These are phyloP conservation scores for Onychostoma macrolepis DNA, from an alignment of 2,113 vertebrate genomes.

Conservation along the genomic window DNA sequence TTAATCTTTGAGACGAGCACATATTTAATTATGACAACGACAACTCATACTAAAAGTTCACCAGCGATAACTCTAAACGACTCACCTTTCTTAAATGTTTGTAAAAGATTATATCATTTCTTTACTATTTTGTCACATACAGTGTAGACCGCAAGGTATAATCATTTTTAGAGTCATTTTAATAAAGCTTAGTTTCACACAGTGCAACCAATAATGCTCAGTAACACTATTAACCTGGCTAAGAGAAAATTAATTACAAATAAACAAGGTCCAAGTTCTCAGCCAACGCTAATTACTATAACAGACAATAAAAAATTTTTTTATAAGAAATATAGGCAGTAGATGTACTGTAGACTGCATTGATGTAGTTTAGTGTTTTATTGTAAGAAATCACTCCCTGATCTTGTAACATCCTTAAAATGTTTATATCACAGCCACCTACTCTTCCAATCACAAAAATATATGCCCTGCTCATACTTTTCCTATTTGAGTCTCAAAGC, in stretches of 20 bases:
- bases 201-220: background rate
- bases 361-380: background rate
- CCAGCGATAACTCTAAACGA: too few relatives aligned
- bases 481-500: background rate
- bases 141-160: background rate
- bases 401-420: background rate
- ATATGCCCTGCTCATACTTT: background rate
- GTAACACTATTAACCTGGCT: background rate
- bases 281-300: background rate
- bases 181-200: background rate
- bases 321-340: background rate
- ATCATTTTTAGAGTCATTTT: background rate
- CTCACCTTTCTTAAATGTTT: background rate
- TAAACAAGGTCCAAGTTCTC: background rate
- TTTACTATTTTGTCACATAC: background rate
- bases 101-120: background rate
- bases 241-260: background rate
- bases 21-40: too few relatives aligned
- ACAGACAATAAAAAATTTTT: background rate
- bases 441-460: background rate
- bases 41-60: too few relatives aligned
- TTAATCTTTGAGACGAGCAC: too few relatives aligned
- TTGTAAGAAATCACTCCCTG: background rate
- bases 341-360: background rate
- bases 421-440: background rate